Evolutionary conservation across 2,797 vertebrate species (phyloP).

Genomic region (Betta splendens): DNA sequence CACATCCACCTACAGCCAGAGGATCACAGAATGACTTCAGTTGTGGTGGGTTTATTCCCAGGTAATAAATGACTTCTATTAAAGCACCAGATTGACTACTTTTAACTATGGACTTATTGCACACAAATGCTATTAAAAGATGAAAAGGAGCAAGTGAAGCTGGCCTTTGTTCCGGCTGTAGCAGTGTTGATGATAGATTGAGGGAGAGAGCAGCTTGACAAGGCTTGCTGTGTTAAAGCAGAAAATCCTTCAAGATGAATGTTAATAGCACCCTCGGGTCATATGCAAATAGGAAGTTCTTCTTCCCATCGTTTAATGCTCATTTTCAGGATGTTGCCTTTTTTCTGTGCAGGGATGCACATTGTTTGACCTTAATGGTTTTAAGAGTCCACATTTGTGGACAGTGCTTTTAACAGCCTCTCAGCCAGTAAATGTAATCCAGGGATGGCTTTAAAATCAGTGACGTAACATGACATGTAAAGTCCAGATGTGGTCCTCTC

Average conservation of each 20-base stretch:
- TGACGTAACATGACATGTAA: not conserved
- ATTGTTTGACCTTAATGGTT: conserved; percentile 20
- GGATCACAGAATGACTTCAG: not conserved
- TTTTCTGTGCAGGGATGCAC: conserved; percentile 18
- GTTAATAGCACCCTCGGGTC: conserved; percentile 58
- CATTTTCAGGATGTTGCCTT: conserved; percentile 12
- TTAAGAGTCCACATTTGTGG: conserved; percentile 11
- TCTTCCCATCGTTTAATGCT: conserved; percentile 24
- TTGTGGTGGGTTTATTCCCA: not conserved
- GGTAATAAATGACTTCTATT: conserved; percentile 28
- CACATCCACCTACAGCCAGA: conserved; percentile 86
- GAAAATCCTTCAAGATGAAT: conserved; percentile 52
- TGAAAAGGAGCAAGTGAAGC: conserved; percentile 43
- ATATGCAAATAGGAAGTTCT: conserved; percentile 26
- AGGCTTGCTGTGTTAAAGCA: conserved; percentile 32
- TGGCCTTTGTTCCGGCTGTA: conserved; percentile 39
- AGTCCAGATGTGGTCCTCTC: conserved; percentile 27
- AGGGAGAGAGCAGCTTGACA: conserved; percentile 38
- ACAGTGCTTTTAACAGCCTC: not conserved
- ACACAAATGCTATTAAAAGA: conserved; percentile 46
- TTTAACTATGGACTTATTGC: conserved; percentile 22
- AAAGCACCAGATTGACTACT: conserved; percentile 5
- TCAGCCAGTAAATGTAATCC: conserved; percentile 6
- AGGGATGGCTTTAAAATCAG: conserved; percentile 14
- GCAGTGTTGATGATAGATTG: conserved; percentile 44